Conservation (phyloP, 2,797 vertebrate genomes). For the Pitangus sulphuratus region DNA sequence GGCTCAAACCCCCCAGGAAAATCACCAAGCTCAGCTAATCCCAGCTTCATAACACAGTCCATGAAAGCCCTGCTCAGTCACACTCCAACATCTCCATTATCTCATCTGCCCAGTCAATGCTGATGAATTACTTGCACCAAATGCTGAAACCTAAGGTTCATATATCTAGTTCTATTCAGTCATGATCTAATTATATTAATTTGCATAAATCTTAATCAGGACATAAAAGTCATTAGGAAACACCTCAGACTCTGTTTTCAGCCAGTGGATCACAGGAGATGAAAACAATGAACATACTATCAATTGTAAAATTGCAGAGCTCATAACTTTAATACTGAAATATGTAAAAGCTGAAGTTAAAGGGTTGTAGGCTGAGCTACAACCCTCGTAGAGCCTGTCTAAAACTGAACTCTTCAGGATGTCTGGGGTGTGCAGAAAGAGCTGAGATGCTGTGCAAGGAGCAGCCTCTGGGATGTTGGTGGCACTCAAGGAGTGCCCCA, state of each 20-base stretch:
- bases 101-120: not conserved
- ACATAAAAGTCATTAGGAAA: not conserved
- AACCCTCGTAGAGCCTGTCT: not conserved
- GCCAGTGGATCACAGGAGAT: not conserved
- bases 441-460: not conserved
- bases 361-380: not conserved
- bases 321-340: not conserved
- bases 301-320: not conserved
- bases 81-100: not conserved
- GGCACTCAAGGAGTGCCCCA: not conserved
- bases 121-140: constrained; percentile 15
- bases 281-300: not conserved
- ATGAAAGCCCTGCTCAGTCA: not conserved
- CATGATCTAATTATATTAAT: not conserved
- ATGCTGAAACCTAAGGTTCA: not conserved
- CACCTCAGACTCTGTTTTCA: not conserved
- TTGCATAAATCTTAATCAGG: constrained; percentile 29
- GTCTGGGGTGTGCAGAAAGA: not conserved
- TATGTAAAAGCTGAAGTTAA: not conserved
- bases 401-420: not conserved
- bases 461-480: not conserved
- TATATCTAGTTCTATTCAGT: not conserved
- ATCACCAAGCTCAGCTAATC: not conserved
- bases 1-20: constrained; percentile 10
- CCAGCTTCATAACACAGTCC: not conserved